phyloP scores from a whole-genome alignment of 2,797 vertebrate species.

The Triplophysa bombifrons region DNA sequence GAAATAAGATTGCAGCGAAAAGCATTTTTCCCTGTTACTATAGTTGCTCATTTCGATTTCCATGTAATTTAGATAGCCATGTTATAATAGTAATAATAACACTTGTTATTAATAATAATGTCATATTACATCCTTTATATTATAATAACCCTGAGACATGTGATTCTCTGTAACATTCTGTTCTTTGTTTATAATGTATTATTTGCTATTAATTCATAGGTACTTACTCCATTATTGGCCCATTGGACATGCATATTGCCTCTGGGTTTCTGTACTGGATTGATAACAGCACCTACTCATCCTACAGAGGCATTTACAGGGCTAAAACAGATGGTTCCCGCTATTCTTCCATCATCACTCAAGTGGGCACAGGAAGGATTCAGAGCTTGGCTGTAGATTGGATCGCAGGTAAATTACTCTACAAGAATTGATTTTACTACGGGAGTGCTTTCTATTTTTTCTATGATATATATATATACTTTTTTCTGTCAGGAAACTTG shows the following conservation, averaged over 20 bases:
- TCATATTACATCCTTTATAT: no score
- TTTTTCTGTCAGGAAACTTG: slow-evolving; percentile 81
- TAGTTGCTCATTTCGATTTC: no score
- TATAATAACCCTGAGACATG: no score
- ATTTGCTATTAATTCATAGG: slow-evolving; percentile 53
- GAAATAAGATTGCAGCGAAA: no score
- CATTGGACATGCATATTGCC: slow-evolving; percentile 70
- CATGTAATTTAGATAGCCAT: no score
- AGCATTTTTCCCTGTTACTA: not conserved
- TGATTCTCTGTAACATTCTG: no score
- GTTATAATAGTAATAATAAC: no score
- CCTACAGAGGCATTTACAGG: slow-evolving; percentile 68
- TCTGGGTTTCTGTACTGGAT: slow-evolving; percentile 74
- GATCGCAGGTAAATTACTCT: slow-evolving; percentile 81
- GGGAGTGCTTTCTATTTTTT: not conserved
- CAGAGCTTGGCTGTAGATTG: slow-evolving; percentile 91
- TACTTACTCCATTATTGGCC: slow-evolving; percentile 58
- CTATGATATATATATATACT: not conserved
- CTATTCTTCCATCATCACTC: slow-evolving; percentile 73
- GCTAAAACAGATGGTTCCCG: slow-evolving; percentile 69
- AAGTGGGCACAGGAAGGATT: slow-evolving; percentile 84
- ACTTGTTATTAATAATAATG: no score
- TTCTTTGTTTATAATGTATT: no score
- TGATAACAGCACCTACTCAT: slow-evolving; percentile 66
- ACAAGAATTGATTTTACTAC: not conserved